phyloP scores from a whole-genome alignment of 2,113 vertebrate genomes.

The Tetraodon nigroviridis region DNA sequence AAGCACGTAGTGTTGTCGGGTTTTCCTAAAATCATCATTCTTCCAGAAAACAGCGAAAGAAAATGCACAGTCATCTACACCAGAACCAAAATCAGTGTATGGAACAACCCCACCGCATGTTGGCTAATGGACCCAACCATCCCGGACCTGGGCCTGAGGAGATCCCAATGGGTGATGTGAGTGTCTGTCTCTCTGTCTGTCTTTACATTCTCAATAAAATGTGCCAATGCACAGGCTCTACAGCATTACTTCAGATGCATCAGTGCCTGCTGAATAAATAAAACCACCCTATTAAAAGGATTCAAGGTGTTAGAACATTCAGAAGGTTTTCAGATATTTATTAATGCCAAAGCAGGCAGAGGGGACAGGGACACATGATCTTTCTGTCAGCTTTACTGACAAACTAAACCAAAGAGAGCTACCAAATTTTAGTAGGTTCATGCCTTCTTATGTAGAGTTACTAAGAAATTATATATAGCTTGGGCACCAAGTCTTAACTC shows the following conservation, averaged over 20 bases:
- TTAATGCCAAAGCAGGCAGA: constrained; percentile 31
- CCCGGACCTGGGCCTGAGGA: constrained; percentile 89
- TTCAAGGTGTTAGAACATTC: constrained; percentile 21
- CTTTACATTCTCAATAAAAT: no score
- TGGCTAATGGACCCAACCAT: constrained; percentile 90
- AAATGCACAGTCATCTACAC: constrained; percentile 89
- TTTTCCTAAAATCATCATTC: constrained; percentile 2
- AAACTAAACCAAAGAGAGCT: background rate
- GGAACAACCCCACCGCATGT: constrained; percentile 87
- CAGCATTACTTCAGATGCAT: constrained; percentile 23
- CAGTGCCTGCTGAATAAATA: constrained; percentile 40
- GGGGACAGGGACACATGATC: constrained; percentile 5
- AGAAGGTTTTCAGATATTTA: constrained; percentile 33
- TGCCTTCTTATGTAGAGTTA: constrained; percentile 1
- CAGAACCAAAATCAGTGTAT: constrained; percentile 96
- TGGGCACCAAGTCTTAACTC: constrained; percentile 11
- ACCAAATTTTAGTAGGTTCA: constrained; percentile 1
- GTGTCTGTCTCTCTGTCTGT: constrained; percentile 44
- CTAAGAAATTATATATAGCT: constrained; percentile 6
- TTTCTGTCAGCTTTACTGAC: constrained; percentile 9
- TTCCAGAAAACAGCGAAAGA: constrained; percentile 90
- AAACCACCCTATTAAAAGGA: constrained; percentile 33
- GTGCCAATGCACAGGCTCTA: background rate
- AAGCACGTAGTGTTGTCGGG: background rate
- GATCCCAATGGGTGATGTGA: constrained; percentile 94